Evolutionary conservation across 2,888 invertebrate genomes (phyloP).

Genomic region (Tinea trinotella): DNA sequence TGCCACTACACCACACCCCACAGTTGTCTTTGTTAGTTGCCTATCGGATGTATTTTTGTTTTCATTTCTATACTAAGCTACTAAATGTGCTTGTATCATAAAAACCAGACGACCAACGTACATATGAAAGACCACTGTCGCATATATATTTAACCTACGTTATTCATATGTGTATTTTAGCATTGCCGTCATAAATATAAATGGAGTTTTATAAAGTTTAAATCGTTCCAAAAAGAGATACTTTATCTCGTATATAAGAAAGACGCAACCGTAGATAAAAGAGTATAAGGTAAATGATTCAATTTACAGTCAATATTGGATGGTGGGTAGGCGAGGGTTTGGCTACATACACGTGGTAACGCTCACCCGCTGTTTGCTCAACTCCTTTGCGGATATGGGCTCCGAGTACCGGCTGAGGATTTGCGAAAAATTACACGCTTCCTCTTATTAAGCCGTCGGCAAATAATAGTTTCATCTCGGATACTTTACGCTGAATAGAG

Average conservation of each 20-base stretch:
- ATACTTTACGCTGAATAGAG: neutral
- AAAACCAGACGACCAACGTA: too few species aligned
- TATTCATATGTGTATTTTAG: too few species aligned
- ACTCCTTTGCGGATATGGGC: conserved; percentile 39
- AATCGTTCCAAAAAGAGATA: neutral
- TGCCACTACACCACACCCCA: too few species aligned
- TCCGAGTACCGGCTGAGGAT: conserved; percentile 31
- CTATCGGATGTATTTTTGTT: too few species aligned
- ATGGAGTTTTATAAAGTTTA: neutral
- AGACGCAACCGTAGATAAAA: conserved; percentile 7
- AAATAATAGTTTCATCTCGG: conserved; percentile 29
- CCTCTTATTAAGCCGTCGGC: conserved; percentile 47
- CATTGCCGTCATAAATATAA: too few species aligned
- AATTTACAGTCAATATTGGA: conserved; percentile 12
- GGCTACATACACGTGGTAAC: conserved; percentile 18
- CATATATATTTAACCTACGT: too few species aligned
- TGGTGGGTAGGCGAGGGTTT: neutral
- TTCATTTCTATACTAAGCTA: too few species aligned
- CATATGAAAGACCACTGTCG: too few species aligned
- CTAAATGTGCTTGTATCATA: too few species aligned
- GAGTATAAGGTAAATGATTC: conserved; percentile 12
- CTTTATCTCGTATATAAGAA: neutral
- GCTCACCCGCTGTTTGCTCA: conserved; percentile 37
- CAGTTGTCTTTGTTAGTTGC: too few species aligned
- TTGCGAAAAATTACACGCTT: conserved; percentile 52